Evolutionary conservation across 1,140 invertebrate species (phyloP).

Genomic region (Sminthurinus signatus): DNA sequence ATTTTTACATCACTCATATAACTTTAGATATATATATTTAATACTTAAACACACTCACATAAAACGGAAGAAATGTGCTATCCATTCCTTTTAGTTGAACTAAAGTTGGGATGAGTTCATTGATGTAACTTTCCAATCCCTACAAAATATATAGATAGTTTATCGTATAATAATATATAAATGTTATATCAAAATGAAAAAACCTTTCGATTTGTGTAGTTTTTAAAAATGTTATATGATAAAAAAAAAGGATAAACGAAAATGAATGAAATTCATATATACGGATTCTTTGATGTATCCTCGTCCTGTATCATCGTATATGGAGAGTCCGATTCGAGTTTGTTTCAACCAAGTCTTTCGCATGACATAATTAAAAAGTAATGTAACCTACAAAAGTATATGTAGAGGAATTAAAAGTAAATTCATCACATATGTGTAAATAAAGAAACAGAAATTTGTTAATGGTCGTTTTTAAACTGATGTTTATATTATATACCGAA

Average conservation of each 20-base stretch:
- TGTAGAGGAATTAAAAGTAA: slow-evolving; percentile 73
- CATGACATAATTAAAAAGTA: slow-evolving; percentile 93
- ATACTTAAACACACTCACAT: too few species aligned
- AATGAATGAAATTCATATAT: slow-evolving; percentile 33
- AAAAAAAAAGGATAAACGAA: slow-evolving; percentile 8
- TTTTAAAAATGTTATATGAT: background rate
- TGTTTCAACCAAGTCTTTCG: slow-evolving; percentile 89
- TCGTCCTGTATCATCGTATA: slow-evolving; percentile 88
- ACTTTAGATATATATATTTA: too few species aligned
- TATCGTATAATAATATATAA: background rate
- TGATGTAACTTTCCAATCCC: slow-evolving; percentile 93
- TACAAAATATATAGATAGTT: slow-evolving; percentile 46
- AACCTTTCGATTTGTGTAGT: slow-evolving; percentile 1
- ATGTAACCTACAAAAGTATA: slow-evolving; percentile 70
- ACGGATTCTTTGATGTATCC: slow-evolving; percentile 84
- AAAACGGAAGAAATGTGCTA: slow-evolving; percentile 91
- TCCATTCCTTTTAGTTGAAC: slow-evolving; percentile 82
- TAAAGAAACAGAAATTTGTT: too few species aligned
- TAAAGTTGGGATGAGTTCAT: slow-evolving; percentile 83
- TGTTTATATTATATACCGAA: too few species aligned
- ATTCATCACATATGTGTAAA: too few species aligned
- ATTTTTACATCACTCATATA: too few species aligned
- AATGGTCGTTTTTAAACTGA: too few species aligned
- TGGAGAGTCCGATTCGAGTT: slow-evolving; percentile 81
- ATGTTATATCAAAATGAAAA: background rate